Percentiles rank a stretch among this genome's conserved stretches.
phyloP scores from a whole-genome alignment of 1,140 invertebrate species.

The Micrasema minimum region DNA sequence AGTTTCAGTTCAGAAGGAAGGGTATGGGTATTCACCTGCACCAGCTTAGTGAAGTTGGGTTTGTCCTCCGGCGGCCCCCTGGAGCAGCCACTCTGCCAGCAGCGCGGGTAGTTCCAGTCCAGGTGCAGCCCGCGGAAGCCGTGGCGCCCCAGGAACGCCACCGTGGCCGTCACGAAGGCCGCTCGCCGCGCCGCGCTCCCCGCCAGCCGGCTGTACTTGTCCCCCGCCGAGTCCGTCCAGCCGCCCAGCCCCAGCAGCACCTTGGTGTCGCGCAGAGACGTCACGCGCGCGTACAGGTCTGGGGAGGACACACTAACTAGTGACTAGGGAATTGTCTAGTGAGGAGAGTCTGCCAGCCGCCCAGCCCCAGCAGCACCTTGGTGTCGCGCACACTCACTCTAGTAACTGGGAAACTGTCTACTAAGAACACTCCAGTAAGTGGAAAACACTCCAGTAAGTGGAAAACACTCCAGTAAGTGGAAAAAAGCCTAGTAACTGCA shows the following conservation, averaged over 20 bases:
- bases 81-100: constrained; percentile 90
- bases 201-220: constrained; percentile 85
- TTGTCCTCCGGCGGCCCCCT: constrained; percentile 81
- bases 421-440: constrained; percentile 72
- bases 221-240: constrained; percentile 87
- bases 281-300: constrained; percentile 78
- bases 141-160: constrained; percentile 76
- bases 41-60: constrained; percentile 79
- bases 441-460: background rate
- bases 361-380: constrained; percentile 81
- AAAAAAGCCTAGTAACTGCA: background rate
- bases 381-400: constrained; percentile 66
- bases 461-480: background rate
- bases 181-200: constrained; percentile 71
- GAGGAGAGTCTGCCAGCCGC: constrained; percentile 93
- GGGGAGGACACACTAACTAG: background rate
- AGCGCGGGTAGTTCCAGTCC: constrained; percentile 93
- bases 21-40: constrained; percentile 67
- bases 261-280: constrained; percentile 72
- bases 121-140: constrained; percentile 86
- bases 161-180: constrained; percentile 74
- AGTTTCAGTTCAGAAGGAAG: too few relatives aligned
- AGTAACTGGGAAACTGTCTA: background rate
- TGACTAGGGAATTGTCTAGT: background rate
- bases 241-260: constrained; percentile 87